phyloP scores from a whole-genome alignment of 2,888 invertebrate species.

The Altica lythri region DNA sequence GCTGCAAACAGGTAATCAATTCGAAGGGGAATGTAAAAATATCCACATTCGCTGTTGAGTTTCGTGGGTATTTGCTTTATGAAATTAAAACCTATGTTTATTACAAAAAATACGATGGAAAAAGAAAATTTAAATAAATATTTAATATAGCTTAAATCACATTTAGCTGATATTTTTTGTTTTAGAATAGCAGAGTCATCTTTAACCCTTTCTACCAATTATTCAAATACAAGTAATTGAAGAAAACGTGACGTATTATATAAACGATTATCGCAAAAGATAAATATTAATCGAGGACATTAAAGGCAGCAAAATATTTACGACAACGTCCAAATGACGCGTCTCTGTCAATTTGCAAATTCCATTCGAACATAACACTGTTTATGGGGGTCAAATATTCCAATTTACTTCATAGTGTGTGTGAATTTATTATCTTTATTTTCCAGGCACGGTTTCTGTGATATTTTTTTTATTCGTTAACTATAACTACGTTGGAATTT shows the following conservation, averaged over 20 bases:
- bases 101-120: too few relatives aligned
- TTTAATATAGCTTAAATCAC: too few relatives aligned
- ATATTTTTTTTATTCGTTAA: too few relatives aligned
- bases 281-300: constrained; percentile 33
- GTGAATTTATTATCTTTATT: constrained; percentile 51
- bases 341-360: constrained; percentile 53
- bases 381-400: constrained; percentile 58
- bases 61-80: too few relatives aligned
- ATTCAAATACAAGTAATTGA: constrained; percentile 1
- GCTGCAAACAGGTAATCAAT: too few relatives aligned
- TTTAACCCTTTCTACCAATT: too few relatives aligned
- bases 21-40: too few relatives aligned
- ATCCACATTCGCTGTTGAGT: too few relatives aligned
- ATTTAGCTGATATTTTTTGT: too few relatives aligned
- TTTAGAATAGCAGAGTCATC: neutral
- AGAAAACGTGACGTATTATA: constrained; percentile 8
- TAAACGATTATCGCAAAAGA: constrained; percentile 14
- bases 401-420: constrained; percentile 53
- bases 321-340: constrained; percentile 35
- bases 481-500: too few relatives aligned
- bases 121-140: too few relatives aligned
- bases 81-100: too few relatives aligned
- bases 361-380: constrained; percentile 52
- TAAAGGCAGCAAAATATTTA: constrained; percentile 36
- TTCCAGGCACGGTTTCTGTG: constrained; percentile 8